Conservation (phyloP, 2,113 vertebrate genomes). For the Dissostichus mawsoni region DNA sequence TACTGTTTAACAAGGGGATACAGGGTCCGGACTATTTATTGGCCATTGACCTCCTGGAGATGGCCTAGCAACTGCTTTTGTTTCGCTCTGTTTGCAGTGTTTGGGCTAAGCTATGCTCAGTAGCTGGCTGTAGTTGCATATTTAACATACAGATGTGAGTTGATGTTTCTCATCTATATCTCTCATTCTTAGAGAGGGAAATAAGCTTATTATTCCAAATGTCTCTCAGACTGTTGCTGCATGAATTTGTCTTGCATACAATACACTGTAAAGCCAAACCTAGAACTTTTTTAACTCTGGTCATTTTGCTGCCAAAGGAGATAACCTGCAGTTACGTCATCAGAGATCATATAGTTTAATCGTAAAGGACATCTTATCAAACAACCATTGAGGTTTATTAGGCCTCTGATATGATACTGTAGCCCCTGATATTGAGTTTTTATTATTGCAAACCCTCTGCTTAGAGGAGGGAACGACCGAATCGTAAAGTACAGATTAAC, state of each 20-base stretch:
- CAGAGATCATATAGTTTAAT: background rate
- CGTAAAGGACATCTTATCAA: constrained; percentile 55
- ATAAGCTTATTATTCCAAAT: background rate
- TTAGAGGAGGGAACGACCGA: background rate
- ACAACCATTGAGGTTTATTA: constrained; percentile 10
- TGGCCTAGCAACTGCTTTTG: background rate
- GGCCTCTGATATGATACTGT: constrained; percentile 12
- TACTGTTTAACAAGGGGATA: background rate
- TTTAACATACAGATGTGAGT: background rate
- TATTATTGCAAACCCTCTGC: background rate
- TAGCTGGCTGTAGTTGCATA: background rate
- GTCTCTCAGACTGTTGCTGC: background rate
- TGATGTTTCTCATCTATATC: background rate
- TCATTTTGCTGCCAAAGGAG: background rate
- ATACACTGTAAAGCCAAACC: background rate
- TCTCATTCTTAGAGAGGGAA: background rate
- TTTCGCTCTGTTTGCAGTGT: background rate
- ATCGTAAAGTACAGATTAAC: background rate
- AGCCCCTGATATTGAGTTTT: background rate
- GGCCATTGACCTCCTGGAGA: background rate
- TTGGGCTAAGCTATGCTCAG: background rate
- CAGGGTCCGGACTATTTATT: background rate
- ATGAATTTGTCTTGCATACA: background rate
- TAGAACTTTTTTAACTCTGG: constrained; percentile 31
- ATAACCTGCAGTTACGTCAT: constrained; percentile 22